A percentile compares a stretch with the other conserved stretches of the same genome.
Conservation (phyloP, 2,113 vertebrate species). For the Pygoscelis adeliae region DNA sequence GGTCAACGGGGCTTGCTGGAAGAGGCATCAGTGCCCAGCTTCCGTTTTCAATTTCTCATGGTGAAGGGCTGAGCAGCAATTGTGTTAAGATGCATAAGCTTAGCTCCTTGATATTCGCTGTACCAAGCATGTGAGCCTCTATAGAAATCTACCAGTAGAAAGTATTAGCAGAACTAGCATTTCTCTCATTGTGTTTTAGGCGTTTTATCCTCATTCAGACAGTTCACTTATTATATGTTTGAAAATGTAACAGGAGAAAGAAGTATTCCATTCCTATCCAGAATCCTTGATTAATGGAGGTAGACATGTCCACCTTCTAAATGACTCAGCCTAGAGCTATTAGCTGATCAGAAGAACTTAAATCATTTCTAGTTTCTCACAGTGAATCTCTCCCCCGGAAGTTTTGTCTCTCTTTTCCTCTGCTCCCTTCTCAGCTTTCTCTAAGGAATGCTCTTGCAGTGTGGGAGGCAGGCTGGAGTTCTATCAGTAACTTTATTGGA, state of each 20-base stretch:
- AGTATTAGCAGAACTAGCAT: not conserved
- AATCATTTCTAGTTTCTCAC: slow-evolving; percentile 20
- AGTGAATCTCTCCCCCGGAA: not conserved
- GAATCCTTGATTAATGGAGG: not conserved
- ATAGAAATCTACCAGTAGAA: not conserved
- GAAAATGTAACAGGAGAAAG: not conserved
- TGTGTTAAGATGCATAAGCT: not conserved
- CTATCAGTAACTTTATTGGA: slow-evolving; percentile 11
- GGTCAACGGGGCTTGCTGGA: not conserved
- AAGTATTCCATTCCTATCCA: not conserved
- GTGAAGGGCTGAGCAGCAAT: not conserved
- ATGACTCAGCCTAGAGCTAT: not conserved
- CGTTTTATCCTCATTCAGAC: not conserved
- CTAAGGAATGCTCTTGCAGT: not conserved
- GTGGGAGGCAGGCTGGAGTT: slow-evolving; percentile 14
- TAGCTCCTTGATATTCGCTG: not conserved
- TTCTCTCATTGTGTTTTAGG: not conserved
- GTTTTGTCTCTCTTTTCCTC: not conserved
- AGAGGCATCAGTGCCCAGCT: not conserved
- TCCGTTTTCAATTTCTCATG: not conserved
- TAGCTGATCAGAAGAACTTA: slow-evolving; percentile 17
- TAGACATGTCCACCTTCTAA: not conserved
- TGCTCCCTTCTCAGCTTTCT: slow-evolving; percentile 14
- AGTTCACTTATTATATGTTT: not conserved
- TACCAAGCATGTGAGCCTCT: not conserved